Evolutionary conservation across 2,797 vertebrate genomes (phyloP).

Genomic region (Lithobates pipiens): DNA sequence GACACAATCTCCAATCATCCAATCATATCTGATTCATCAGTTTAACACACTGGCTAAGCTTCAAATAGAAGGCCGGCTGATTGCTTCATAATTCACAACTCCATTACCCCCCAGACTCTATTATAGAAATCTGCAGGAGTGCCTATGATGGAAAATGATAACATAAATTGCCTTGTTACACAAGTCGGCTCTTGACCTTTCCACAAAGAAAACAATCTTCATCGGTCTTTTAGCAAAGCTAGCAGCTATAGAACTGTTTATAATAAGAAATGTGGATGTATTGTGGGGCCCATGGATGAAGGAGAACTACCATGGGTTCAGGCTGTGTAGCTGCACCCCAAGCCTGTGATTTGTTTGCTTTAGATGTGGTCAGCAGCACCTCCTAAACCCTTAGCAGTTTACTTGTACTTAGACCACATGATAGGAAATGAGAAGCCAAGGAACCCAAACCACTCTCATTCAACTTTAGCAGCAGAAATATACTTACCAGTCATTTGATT

Average conservation of each 20-base stretch:
- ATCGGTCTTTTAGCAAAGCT: not conserved
- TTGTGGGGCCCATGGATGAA: too few species aligned
- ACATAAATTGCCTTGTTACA: constrained; percentile 25
- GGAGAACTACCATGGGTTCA: too few species aligned
- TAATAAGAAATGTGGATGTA: too few species aligned
- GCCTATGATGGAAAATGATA: constrained; percentile 5
- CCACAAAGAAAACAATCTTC: constrained; percentile 4
- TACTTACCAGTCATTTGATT: too few species aligned
- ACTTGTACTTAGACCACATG: too few species aligned
- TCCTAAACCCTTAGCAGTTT: too few species aligned
- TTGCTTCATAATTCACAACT: constrained; percentile 51
- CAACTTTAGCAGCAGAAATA: too few species aligned
- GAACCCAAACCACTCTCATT: too few species aligned
- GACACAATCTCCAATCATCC: constrained; percentile 28
- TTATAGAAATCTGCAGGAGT: constrained; percentile 17
- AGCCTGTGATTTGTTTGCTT: too few species aligned
- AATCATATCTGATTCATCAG: constrained; percentile 51
- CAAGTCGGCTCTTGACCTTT: constrained; percentile 27
- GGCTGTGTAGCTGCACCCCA: too few species aligned
- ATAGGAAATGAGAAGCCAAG: too few species aligned
- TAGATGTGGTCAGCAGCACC: too few species aligned
- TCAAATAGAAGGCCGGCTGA: constrained; percentile 46
- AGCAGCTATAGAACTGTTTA: not conserved
- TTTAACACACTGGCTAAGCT: constrained; percentile 42
- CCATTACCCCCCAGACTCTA: constrained; percentile 31